Evolutionary conservation across 1,140 invertebrate genomes (phyloP).

Genomic region (Caenorhabditis inopinata): DNA sequence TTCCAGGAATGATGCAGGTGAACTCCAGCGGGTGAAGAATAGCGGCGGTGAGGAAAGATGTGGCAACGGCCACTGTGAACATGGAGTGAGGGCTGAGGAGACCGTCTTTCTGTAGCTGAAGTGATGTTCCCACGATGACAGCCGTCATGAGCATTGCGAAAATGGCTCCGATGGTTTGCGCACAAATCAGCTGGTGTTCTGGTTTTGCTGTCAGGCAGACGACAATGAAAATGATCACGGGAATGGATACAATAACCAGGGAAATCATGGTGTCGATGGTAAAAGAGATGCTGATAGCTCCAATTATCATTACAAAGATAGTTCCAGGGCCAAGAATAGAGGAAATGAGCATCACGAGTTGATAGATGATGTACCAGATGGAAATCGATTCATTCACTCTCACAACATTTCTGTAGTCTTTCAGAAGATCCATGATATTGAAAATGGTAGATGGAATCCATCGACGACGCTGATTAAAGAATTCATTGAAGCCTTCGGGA

Average conservation of each 20-base stretch:
- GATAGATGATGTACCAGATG: slow-evolving; percentile 67
- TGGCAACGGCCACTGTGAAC: slow-evolving; percentile 74
- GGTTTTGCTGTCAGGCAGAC: slow-evolving; percentile 55
- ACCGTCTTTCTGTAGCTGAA: slow-evolving; percentile 80
- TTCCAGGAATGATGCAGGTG: slow-evolving; percentile 75
- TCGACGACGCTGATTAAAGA: slow-evolving; percentile 71
- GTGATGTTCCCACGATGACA: slow-evolving; percentile 69
- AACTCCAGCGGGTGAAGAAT: slow-evolving; percentile 82
- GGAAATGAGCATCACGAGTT: slow-evolving; percentile 68
- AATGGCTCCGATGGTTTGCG: slow-evolving; percentile 59
- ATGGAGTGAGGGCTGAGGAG: slow-evolving; percentile 78
- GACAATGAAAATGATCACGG: slow-evolving; percentile 61
- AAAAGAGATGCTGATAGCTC: slow-evolving; percentile 71
- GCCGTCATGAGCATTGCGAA: slow-evolving; percentile 66
- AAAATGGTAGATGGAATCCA: slow-evolving; percentile 75
- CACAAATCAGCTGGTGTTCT: slow-evolving; percentile 58
- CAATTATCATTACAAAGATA: slow-evolving; percentile 73
- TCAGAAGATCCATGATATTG: slow-evolving; percentile 73
- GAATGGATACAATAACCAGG: slow-evolving; percentile 64
- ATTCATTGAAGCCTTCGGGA: slow-evolving; percentile 73
- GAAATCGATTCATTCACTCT: slow-evolving; percentile 72
- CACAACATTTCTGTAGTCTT: slow-evolving; percentile 70
- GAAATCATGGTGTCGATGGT: slow-evolving; percentile 66
- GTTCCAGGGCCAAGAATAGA: slow-evolving; percentile 73
- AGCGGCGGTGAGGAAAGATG: slow-evolving; percentile 73